Base-by-base conservation (phyloP, 2,113 vertebrate species). In the Phrynosoma platyrhinos region DNA sequence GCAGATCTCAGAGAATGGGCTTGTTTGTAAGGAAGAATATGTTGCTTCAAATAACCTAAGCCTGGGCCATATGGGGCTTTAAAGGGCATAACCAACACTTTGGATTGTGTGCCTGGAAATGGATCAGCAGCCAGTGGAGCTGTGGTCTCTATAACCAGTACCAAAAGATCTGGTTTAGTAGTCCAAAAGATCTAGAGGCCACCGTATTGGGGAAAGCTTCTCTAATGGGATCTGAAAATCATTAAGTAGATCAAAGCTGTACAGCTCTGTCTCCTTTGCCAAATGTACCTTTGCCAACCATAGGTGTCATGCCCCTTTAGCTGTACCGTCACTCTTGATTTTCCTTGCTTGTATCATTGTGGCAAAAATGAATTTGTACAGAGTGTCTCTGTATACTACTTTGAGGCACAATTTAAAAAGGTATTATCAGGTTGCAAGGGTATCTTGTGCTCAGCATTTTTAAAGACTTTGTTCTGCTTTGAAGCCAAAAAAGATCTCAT, bases 311-410 rank as follows among this genome's bases (percentile, higher is more conserved):
- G 25, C 72, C 9, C 2, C 14, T 30, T n/a, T 47, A 8, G 4
- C 74, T 47, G 64, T 47, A n/a, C 21, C 3, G 3, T 23, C 23
- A 20, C 18, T 66, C 47, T 84, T 30, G 30, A 32, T 32, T 69
- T 71, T 55, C 64, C 30, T 6, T 69, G 68, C 3, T 84, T 84
- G 69, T 9, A 72, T 30, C 30, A 84, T 16, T 84, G 64, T 16
- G 69, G 78, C 52, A 87, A 40, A 80, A 71, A 71, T 58, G 10
- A 69, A 25, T 71, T 86, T n/a, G 32, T 55, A 53, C n/a, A 79
- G 36, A 32, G 5, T 18, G 23, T 25, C 36, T 62, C 27, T 47
- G 36, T 13, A 80, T 62, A 18, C 36, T 58, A 62, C 9, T 62
- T 21, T 87, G 79, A 55, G 25, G 53, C 68, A n/a, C 27, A 40